phyloP scores from a whole-genome alignment of 1,140 invertebrate species.

The Apis laboriosa region DNA sequence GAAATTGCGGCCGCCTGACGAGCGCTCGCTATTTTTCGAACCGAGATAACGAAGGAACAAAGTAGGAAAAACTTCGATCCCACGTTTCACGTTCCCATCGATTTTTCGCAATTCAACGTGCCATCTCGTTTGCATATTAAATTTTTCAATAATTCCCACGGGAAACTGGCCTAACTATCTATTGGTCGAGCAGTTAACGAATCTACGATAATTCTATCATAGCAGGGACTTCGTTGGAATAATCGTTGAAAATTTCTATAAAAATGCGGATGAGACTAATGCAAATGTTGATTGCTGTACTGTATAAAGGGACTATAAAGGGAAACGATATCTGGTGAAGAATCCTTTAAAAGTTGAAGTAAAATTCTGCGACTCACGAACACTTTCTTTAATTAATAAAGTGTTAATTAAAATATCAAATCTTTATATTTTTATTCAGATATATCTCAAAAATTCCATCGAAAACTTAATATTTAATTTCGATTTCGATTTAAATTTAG shows the following conservation, averaged over 20 bases:
- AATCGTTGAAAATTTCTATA: neutral
- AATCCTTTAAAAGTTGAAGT: too few species aligned
- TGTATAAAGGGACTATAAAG: too few species aligned
- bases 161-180: neutral
- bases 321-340: too few species aligned
- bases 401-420: too few species aligned
- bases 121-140: slow-evolving; percentile 9
- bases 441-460: too few species aligned
- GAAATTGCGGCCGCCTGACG: slow-evolving; percentile 18
- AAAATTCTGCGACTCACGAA: too few species aligned
- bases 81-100: neutral
- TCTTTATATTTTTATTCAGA: too few species aligned
- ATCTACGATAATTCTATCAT: slow-evolving; percentile 2
- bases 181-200: slow-evolving; percentile 12
- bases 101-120: neutral
- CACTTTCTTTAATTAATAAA: too few species aligned
- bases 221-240: neutral
- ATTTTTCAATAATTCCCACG: slow-evolving; percentile 32
- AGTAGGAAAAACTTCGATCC: neutral
- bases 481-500: neutral
- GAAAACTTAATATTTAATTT: too few species aligned
- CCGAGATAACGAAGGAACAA: neutral
- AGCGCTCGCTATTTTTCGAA: slow-evolving; percentile 7
- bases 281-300: neutral
- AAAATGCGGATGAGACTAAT: neutral